phyloP scores from a whole-genome alignment of 2,113 vertebrate species.

The Platysteira castanea region DNA sequence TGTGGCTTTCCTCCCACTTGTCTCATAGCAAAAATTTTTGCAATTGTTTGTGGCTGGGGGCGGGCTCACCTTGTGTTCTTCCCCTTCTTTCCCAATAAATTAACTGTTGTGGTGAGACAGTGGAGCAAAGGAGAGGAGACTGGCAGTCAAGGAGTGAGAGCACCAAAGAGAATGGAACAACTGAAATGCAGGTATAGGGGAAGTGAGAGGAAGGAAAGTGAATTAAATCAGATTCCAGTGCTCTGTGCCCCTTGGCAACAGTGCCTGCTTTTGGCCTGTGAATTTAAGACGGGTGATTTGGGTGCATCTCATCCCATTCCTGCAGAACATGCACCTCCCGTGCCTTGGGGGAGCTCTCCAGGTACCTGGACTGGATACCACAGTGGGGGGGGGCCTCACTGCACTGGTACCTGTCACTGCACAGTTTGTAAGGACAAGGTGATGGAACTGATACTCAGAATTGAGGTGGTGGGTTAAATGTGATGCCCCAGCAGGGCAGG shows the following conservation, averaged over 20 bases:
- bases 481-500: too few species aligned
- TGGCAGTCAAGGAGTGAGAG: background rate
- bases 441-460: background rate
- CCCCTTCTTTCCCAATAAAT: background rate
- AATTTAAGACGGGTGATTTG: background rate
- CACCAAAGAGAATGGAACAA: background rate
- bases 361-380: background rate
- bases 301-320: background rate
- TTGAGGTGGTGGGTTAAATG: background rate
- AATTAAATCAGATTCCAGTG: background rate
- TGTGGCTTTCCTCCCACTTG: background rate
- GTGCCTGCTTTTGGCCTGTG: background rate
- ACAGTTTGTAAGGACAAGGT: background rate
- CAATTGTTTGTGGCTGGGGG: background rate
- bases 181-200: background rate
- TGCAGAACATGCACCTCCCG: rapidly evolving
- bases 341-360: rapidly evolving
- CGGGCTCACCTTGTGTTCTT: background rate
- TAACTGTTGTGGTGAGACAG: background rate
- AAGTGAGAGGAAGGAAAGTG: background rate
- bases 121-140: background rate
- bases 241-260: background rate
- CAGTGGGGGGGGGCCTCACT: background rate
- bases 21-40: background rate
- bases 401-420: too few species aligned